Base-by-base conservation (phyloP, 2,797 vertebrate species). In the Chloroceryle inda region DNA sequence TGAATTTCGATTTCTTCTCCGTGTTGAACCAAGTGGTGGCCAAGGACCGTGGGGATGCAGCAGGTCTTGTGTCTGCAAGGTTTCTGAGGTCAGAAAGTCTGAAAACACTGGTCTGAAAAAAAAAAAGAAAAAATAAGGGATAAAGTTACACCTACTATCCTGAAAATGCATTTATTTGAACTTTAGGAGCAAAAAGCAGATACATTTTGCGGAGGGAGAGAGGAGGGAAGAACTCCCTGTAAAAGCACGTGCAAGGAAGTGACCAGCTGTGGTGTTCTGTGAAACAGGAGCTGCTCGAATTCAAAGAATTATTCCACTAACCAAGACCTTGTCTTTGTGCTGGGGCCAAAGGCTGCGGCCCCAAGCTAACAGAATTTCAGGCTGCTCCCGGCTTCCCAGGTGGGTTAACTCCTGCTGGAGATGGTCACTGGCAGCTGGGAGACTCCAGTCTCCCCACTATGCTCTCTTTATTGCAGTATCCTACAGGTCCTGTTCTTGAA, bases 221-320 rank as follows among this genome's bases (percentile, higher is more conserved):
- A 55, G 14, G 45, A 88, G 50, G 73, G 55, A 52, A 85, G 88
- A 55, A 58, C 26, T 35, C 11, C 1, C 16, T 59, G n/a, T 55
- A 62, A 73, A 91, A 91, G 42, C 5, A 35, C 0, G 0, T 22
- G 59, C 63, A 26, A 92, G 85, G 75, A 68, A 74, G 47, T 14
- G 82, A 89, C n/a, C 90, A 93, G 90, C 88, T 88, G 82, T 82
- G 88, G 7, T 44, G 37, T 27, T 50, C 59, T 59, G 91, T 69
- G 85, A 73, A 93, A 85, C 31, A 71, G 88, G 88, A 95, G 88
- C 94, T 89, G 92, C 88, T 89, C 3, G 4, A 38, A 85, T 71
- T 85, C 92, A 45, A 5, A 42, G 88, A 61, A 72, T 90, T 79
- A 38, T 76, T 64, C 49, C 76, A 31, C 76, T 64, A 58, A 62